Evolutionary conservation across 64 coral and sea anemone genomes (phyloP).

Genomic region (Montipora efflorescens): DNA sequence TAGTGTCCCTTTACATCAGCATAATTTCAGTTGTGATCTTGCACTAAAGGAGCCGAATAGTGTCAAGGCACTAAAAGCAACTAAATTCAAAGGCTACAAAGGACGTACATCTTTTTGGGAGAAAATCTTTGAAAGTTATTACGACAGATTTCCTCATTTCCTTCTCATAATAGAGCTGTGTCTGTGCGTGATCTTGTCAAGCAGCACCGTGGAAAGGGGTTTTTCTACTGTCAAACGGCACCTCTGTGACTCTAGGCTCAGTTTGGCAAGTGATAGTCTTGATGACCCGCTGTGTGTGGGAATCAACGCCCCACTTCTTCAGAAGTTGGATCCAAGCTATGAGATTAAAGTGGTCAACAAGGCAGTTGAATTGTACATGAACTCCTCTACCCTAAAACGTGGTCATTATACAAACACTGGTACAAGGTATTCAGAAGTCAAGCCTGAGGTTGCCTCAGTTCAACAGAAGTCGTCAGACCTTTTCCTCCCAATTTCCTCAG

Average conservation of each 20-base stretch:
- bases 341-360: constrained; percentile 55
- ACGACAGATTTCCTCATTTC: constrained; percentile 25
- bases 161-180: constrained; percentile 61
- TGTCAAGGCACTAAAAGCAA: constrained; percentile 33
- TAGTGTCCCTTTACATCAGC: neutral
- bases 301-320: constrained; percentile 52
- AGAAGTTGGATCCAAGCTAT: constrained; percentile 60
- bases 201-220: constrained; percentile 54
- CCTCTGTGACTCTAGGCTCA: constrained; percentile 50
- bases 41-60: constrained; percentile 28
- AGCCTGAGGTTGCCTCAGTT: neutral
- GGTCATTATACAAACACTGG: neutral
- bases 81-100: constrained; percentile 36
- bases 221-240: constrained; percentile 46
- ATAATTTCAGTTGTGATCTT: constrained; percentile 35
- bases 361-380: constrained; percentile 57
- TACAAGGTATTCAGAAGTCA: neutral
- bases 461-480: neutral
- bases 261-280: constrained; percentile 48
- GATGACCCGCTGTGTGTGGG: constrained; percentile 59
- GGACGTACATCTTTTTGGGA: constrained; percentile 16
- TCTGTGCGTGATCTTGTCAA: constrained; percentile 51
- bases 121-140: constrained; percentile 23
- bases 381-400: constrained; percentile 15
- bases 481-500: neutral